Base-by-base conservation (phyloP, 1,140 invertebrate species). In the Proales similis region DNA sequence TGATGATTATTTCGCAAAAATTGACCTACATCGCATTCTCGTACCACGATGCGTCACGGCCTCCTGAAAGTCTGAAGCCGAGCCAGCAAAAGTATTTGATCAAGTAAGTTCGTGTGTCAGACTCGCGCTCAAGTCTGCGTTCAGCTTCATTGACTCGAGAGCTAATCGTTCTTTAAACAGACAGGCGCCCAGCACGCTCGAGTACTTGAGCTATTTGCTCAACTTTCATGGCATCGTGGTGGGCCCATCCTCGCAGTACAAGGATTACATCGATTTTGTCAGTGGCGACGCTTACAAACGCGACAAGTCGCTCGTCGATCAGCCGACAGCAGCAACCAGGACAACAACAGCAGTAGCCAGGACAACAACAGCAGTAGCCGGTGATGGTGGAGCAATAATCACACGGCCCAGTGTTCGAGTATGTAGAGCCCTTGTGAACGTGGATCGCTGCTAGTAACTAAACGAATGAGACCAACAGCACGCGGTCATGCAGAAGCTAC, bases 1-100 rank as follows among this genome's bases (percentile, higher is more conserved):
- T 96, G 65, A 97, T 97, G 93, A 88, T 97, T 14, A 86, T 90
- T 66, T 90, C 87, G 2, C 90, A 96, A 75, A 91, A 93, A 78
- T 84, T 94, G 9, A 92, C 88, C 27, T 88, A 86, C 69, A 74
- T 96, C 33, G 91, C 90, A 1, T 95, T 90, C 75, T 86, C 83
- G 68, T 73, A 95, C 32, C 86, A 93, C 73, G 92, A 97, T 78
- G 91, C 88, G 11, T 69, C 66, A 48, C 32, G 45, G 45, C 12
- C 22, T 9, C 11, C 22, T 45, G 7, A 43, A 51, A 32, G 27
- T 5, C 24, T 47, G 14, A 63, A 48, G 24, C 43, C 39, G 30
- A 14, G 51, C 17, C 51, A 57, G 30, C 39, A 42, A 27, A 9
- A 11, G 6, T 20, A 57, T 57, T 36, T 27, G n/a, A 20, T 57